Base-by-base conservation (phyloP, 2,888 invertebrate species). In the Drosophila falleni region DNA sequence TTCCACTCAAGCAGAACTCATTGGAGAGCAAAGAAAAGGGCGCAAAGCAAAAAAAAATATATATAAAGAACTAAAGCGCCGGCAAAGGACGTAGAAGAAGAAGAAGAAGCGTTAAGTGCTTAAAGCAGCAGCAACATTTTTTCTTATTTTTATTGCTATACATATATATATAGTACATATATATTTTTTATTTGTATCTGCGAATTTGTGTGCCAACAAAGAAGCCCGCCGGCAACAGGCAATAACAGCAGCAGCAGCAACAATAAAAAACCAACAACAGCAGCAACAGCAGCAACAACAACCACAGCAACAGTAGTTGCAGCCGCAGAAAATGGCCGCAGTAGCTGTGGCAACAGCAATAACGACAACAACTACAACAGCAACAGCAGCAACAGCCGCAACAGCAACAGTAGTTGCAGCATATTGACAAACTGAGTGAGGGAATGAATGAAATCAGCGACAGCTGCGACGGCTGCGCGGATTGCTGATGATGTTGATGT, bases 321-420 rank as follows among this genome's bases (percentile, higher is more conserved):
- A 67, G 71, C 78, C 70, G 60, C 74, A 70, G 50, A 82, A 86
- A 81, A 87, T 87, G 83, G 86, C 81, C 71, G 72, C 80, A 68
- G 51, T 51, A 49, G 39, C 50, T 71, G 56, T 50, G 56, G 41
- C 41, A 65, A 41, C 47, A 67, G 19, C 35, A 63, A n/a, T 44
- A 64, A n/a, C 49, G 35, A 37, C 49, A 70, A 51, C 56, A 42
- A 47, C 56, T 39, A 47, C 68, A 71, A 51, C 54, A 51, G 8
- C 53, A 63, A 35, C 59, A 60, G 29, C 68, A 63, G 13, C 73
- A 72, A 8, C 58, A 76, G 13, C 60, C 56, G 16, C 58, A 61
- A 15, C 35, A 35, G 33, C 51, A 51, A 15, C 55, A 59, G 31
- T 37, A 23, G 29, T 41, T 39, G 15, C 37, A 50, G 33, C 51